phyloP scores from a whole-genome alignment of 1,140 invertebrate species.

The Drosophila carrolli region DNA sequence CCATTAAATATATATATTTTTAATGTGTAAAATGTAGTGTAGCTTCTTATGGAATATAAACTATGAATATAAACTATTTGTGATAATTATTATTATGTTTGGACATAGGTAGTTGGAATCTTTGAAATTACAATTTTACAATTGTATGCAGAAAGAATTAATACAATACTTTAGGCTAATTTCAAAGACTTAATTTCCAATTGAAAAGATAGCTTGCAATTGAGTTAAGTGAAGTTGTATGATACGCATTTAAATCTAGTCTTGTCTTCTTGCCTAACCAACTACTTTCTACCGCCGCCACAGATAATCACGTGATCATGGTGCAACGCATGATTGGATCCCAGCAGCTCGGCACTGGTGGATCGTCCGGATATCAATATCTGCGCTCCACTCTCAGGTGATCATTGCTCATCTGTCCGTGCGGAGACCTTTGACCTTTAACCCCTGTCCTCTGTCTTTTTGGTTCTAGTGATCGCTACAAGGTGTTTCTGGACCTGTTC shows the following conservation, averaged over 20 bases:
- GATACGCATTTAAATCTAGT: no score
- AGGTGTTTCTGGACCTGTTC: conserved; percentile 99
- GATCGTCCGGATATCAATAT: conserved; percentile 99
- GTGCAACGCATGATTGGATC: conserved; percentile 99
- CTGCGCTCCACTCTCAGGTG: conserved; percentile 98
- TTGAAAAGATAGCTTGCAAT: not conserved
- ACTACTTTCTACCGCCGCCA: conserved; percentile 45
- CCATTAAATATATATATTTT: no score
- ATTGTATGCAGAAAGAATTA: no score
- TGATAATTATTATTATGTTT: no score
- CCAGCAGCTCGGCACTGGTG: conserved; percentile 97
- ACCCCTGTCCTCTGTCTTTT: conserved; percentile 53
- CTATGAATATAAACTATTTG: no score
- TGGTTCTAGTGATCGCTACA: conserved; percentile 95
- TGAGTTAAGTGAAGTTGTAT: not conserved
- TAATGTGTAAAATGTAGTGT: no score
- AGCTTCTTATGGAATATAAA: no score
- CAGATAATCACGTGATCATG: conserved; percentile 99
- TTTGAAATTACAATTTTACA: no score
- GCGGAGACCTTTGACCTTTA: not conserved
- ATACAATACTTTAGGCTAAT: no score
- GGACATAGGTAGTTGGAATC: no score
- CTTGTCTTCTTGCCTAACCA: not conserved
- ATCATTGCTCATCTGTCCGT: not conserved
- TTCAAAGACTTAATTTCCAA: no score